Conservation (phyloP, 1,140 invertebrate species). For the Bombus vancouverensis region DNA sequence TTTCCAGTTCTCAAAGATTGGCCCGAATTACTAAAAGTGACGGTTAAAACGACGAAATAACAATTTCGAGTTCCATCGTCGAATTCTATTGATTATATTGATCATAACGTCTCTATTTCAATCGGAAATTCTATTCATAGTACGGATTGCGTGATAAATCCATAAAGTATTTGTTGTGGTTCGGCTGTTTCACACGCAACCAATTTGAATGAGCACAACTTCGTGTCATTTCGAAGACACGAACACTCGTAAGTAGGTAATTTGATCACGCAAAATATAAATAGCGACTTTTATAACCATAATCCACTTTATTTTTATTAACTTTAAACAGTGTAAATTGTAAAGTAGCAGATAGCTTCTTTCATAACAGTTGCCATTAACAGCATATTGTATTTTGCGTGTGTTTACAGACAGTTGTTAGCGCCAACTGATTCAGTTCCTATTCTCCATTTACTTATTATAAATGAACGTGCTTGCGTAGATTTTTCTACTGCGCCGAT, state of each 20-base stretch:
- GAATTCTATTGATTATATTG: conserved; percentile 10
- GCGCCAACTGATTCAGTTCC: not conserved
- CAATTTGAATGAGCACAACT: not conserved
- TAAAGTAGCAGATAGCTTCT: not conserved
- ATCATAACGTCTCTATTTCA: conserved; percentile 57
- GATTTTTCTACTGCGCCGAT: not conserved
- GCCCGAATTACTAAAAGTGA: not conserved
- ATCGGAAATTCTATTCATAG: conserved; percentile 46
- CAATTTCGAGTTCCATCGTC: conserved; percentile 11
- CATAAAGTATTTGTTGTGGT: conserved; percentile 50
- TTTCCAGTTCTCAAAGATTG: not conserved
- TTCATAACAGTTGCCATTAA: not conserved
- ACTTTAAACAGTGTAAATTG: not conserved
- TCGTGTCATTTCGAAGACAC: not conserved
- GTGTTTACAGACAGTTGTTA: not conserved
- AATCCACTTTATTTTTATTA: not conserved
- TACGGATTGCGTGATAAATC: not conserved
- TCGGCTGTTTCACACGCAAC: conserved; percentile 44
- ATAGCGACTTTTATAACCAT: too few species aligned
- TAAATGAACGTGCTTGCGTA: not conserved
- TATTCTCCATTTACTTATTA: not conserved
- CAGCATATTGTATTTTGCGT: not conserved
- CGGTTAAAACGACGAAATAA: not conserved
- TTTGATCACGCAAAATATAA: not conserved
- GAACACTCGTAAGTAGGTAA: not conserved